These are phyloP conservation scores for Colletes gigas DNA, from an alignment of 1,140 invertebrate genomes.

Conservation along the genomic window DNA sequence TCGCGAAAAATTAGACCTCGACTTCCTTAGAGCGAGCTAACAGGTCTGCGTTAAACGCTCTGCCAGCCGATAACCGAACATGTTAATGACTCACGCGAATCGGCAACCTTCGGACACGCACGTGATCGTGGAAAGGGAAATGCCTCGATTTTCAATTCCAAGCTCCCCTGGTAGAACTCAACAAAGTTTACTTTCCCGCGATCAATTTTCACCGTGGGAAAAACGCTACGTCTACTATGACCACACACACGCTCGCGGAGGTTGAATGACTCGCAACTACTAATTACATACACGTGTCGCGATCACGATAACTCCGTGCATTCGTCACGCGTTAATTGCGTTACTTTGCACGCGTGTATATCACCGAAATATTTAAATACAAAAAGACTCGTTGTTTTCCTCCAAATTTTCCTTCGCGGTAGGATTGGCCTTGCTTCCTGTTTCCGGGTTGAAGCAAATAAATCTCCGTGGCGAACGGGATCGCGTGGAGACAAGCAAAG, in stretches of 20 bases:
- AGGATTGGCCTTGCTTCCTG: too few species aligned
- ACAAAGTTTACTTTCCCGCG: not conserved
- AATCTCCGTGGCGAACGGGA: too few species aligned
- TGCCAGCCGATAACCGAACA: not conserved
- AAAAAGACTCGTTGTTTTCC: too few species aligned
- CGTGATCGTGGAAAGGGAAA: not conserved
- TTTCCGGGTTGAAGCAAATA: too few species aligned
- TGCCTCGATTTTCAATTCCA: too few species aligned
- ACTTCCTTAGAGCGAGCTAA: not conserved
- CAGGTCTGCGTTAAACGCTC: not conserved
- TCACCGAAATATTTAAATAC: too few species aligned
- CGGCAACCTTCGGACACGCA: not conserved
- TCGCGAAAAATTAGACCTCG: not conserved
- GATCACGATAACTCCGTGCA: not conserved
- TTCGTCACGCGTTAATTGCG: not conserved
- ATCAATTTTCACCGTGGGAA: not conserved
- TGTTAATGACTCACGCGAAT: not conserved
- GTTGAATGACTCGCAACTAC: conserved; percentile 43
- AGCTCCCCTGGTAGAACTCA: not conserved
- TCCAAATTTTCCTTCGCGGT: too few species aligned
- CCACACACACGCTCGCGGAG: conserved; percentile 13
- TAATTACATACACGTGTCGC: conserved; percentile 46
- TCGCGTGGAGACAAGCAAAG: not conserved
- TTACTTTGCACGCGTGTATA: too few species aligned
- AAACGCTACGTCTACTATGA: conserved; percentile 15